Base-by-base conservation (phyloP, 37 sponge, comb jelly and placozoan genomes). In the Aplysina aerophoba region DNA sequence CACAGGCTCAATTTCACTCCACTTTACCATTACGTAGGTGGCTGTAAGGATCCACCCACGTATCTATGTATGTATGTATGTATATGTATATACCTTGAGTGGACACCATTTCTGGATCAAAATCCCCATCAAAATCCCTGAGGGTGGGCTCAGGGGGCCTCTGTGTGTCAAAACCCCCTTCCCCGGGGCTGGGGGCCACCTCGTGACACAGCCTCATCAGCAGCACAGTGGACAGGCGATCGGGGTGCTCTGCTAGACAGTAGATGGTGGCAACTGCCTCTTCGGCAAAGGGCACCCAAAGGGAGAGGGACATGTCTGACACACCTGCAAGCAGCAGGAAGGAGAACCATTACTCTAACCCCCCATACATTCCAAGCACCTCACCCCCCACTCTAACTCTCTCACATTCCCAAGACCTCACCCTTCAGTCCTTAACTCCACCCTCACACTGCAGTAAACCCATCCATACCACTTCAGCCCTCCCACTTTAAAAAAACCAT, bases 211-310 rank as follows among this genome's bases (percentile, higher is more conserved):
- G 44, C 16, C 41, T 41, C 78, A 87, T 84, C 17, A 97, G 85
- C n/a, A 97, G 66, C 0, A 20, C 19, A 17, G 31, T 87, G 63
- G 83, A 24, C 19, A 97, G 35, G 15, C 28, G 15, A 31, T 94
- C 91, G 0, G 98, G 98, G 4, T 87, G 83, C 12, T 90, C 89
- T 15, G 93, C 83, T 79, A 94, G 83, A 0, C 13, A 24, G 80
- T 90, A 97, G 54, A 95, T 72, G 4, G 91, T 55, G n/a, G 44
- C 80, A 31, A 97, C 84, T 12, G 95, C 98, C 56, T 97, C 89
- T 55, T 95, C 93, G 8, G 92, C 91, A 59, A 97, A 72, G 6
- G 92, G 87, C 0, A 44, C 59, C 98, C 98, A 97, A 31, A 87
- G 90, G 19, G 38, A 66, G 36, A 59, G 62, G 8, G 41, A 16